phyloP scores from a whole-genome alignment of 2,797 vertebrate genomes.

The Malacoraja senta region DNA sequence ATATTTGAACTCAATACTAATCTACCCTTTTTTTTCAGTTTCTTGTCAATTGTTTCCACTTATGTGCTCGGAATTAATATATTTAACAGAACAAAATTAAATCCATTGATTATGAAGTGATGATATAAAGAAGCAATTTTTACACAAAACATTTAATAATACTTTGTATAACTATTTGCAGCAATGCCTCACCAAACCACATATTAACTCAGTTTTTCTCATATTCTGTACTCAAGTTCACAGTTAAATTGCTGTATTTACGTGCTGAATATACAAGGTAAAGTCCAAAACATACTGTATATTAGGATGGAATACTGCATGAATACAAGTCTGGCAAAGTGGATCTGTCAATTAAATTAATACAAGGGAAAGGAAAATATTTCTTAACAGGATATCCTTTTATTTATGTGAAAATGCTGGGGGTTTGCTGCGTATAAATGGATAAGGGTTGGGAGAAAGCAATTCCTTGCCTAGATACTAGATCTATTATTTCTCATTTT shows the following conservation, averaged over 20 bases:
- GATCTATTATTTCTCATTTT: no score
- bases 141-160: conserved; percentile 31
- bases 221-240: conserved; percentile 11
- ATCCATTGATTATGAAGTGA: background rate
- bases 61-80: background rate
- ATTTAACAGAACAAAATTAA: background rate
- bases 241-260: conserved; percentile 31
- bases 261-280: conserved; percentile 32
- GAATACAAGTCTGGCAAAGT: background rate
- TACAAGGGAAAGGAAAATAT: background rate
- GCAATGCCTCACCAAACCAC: conserved; percentile 20
- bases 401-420: background rate
- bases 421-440: conserved; percentile 8
- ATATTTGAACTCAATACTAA: background rate
- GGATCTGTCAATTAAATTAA: background rate
- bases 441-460: background rate
- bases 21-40: background rate
- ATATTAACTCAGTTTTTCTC: conserved; percentile 21
- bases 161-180: conserved; percentile 35
- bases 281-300: background rate
- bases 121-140: conserved; percentile 23
- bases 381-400: conserved; percentile 14
- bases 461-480: background rate
- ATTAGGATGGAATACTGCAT: background rate
- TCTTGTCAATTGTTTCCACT: background rate